Conservation (phyloP, 2,113 vertebrate genomes). For the Electrona antarctica region DNA sequence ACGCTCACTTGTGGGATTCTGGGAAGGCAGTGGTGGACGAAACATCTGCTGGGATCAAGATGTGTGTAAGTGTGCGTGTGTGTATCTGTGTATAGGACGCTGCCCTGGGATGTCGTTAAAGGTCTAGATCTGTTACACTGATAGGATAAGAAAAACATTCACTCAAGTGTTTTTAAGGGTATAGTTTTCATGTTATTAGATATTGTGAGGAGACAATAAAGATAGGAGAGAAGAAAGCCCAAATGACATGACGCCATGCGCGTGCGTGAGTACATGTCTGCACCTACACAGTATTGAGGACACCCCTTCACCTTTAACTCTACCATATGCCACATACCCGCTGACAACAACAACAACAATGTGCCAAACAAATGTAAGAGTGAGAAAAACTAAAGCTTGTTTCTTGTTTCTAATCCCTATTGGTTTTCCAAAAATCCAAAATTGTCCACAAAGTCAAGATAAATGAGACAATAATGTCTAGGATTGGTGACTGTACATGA, state of each 20-base stretch:
- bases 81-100: slow-evolving; percentile 39
- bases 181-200: background rate
- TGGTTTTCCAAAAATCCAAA: too few species aligned
- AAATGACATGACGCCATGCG: background rate
- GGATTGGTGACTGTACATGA: too few species aligned
- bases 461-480: too few species aligned
- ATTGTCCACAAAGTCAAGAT: too few species aligned
- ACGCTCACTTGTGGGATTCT: slow-evolving; percentile 84
- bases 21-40: slow-evolving; percentile 81
- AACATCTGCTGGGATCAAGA: slow-evolving; percentile 83
- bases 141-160: slow-evolving; percentile 27
- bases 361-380: too few species aligned
- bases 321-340: background rate
- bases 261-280: background rate
- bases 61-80: slow-evolving; percentile 62
- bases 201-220: background rate
- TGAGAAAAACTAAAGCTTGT: too few species aligned
- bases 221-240: background rate
- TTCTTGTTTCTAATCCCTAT: too few species aligned
- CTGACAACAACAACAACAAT: background rate
- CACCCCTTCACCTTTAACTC: background rate
- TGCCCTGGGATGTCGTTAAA: slow-evolving; percentile 51
- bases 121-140: slow-evolving; percentile 53
- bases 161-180: background rate
- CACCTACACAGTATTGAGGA: background rate